Evolutionary conservation across 2,888 invertebrate genomes (phyloP), one percentile per base, ranked within the genome.

Genomic region (Andrena bucephala): DNA sequence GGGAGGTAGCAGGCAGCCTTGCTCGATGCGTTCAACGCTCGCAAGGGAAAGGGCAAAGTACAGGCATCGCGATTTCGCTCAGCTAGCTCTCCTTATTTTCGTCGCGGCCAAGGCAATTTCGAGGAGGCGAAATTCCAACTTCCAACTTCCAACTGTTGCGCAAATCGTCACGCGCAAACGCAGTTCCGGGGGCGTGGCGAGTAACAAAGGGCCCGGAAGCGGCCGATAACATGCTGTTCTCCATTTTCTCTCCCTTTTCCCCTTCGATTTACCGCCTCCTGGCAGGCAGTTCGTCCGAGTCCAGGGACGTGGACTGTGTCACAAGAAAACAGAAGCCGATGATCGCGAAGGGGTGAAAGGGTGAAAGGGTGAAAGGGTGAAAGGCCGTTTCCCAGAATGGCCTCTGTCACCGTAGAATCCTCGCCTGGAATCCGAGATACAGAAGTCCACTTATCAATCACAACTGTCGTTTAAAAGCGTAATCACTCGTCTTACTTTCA

Each of bases 101-200:
- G 65, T 72, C 75, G 76, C 60, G 76, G 33, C 54, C 63, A 70
- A 78, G 76, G 72, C 62, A 85, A 87, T 87, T 85, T 83, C 83
- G 72, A 54, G 82, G 63, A 80, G 84, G 78, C 70, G 67, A 87
- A 85, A 89, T 87, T 88, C 85, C 83, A 87, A 79, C 66, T 84
- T 90, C 86, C 91, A 92, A 92, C 66, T 85, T 90, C 86, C 91
- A 92, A 92, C 91, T 92, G 92, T 92, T 92, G 91, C 92, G 90
- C 92, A 88, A 90, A 91, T 85, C 72, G 81, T 79, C 85, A 86
- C 87, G 91, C 92, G 93, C 92, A 90, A 85, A 87, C 87, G 87
- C 88, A 86, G 83, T 65, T 68, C 75, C 75, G 85, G 86, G 86
- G 89, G 90, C 89, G 89, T 88, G 90, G 89, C 79, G 69, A 85